phyloP scores from a whole-genome alignment of 2,797 vertebrate species.

The Orientallactaga sibirica region DNA sequence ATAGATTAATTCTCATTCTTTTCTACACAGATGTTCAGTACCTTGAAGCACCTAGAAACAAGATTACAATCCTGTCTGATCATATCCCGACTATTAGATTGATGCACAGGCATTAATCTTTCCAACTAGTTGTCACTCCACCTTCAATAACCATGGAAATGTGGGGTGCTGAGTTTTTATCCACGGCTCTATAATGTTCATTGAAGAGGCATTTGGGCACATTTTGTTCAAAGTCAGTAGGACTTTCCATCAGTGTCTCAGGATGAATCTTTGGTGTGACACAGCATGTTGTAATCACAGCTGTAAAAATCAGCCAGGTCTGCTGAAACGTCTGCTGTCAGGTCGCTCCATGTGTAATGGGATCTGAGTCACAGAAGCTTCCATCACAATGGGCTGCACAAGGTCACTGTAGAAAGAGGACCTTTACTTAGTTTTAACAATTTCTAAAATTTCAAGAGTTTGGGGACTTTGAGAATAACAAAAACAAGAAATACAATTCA shows the following conservation, averaged over 20 bases:
- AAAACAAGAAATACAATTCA: slow-evolving; percentile 13
- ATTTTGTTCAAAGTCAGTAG: slow-evolving; percentile 76
- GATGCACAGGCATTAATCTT: slow-evolving; percentile 60
- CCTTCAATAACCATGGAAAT: slow-evolving; percentile 53
- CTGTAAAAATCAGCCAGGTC: slow-evolving; percentile 66
- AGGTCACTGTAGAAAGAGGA: slow-evolving; percentile 57
- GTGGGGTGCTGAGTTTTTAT: slow-evolving; percentile 30
- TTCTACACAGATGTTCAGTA: slow-evolving; percentile 14
- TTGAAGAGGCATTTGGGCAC: slow-evolving; percentile 67
- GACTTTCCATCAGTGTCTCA: slow-evolving; percentile 62
- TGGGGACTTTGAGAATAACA: not conserved
- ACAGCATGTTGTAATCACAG: slow-evolving; percentile 51
- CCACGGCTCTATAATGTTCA: slow-evolving; percentile 31
- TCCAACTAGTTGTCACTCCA: slow-evolving; percentile 54
- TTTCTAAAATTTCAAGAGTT: slow-evolving; percentile 25
- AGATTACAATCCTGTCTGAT: slow-evolving; percentile 26
- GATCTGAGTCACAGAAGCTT: slow-evolving; percentile 54
- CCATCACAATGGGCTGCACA: slow-evolving; percentile 13
- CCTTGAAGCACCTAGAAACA: slow-evolving; percentile 23
- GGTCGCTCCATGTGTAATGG: not conserved
- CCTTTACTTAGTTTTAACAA: not conserved
- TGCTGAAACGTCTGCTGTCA: slow-evolving; percentile 56
- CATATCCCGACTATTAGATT: not conserved
- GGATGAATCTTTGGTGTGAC: slow-evolving; percentile 69
- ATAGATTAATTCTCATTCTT: slow-evolving; percentile 32